Evolutionary conservation across 1,140 invertebrate genomes (phyloP).

Genomic region (Chymomyza costata): DNA sequence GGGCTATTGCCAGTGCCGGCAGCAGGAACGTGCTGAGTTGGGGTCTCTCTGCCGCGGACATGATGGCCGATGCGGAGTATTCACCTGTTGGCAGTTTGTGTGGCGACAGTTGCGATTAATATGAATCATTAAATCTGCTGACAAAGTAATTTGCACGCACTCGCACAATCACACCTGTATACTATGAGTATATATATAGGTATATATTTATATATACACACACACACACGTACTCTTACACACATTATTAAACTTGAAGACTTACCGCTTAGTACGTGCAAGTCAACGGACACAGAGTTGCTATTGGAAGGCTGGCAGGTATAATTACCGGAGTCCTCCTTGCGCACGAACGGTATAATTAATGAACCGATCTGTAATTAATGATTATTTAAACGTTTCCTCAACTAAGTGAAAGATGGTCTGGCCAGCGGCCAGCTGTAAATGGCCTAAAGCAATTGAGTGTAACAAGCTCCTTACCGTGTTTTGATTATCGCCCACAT

Average conservation of each 20-base stretch:
- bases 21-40: constrained; percentile 40
- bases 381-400: constrained; percentile 33
- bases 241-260: not conserved
- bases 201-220: too few relatives aligned
- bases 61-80: constrained; percentile 75
- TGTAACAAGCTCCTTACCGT: constrained; percentile 68
- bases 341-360: constrained; percentile 81
- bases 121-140: constrained; percentile 60
- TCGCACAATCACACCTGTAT: constrained; percentile 20
- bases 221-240: constrained; percentile 18
- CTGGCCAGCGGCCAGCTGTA: constrained; percentile 3
- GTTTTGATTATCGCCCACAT: constrained; percentile 66
- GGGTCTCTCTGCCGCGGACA: constrained; percentile 45
- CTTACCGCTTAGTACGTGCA: constrained; percentile 74
- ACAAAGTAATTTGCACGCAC: constrained; percentile 40
- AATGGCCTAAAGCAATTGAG: constrained; percentile 8
- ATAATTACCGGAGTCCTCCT: constrained; percentile 74
- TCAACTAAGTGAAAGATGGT: constrained; percentile 12
- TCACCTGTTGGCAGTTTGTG: constrained; percentile 69
- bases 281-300: constrained; percentile 64
- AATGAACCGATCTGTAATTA: constrained; percentile 76
- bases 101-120: constrained; percentile 64
- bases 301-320: constrained; percentile 74
- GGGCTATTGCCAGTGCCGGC: constrained; percentile 27
- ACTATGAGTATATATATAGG: too few relatives aligned